Evolutionary conservation across 2,888 invertebrate genomes (phyloP).

Genomic region (Pogonocherus hispidulus): DNA sequence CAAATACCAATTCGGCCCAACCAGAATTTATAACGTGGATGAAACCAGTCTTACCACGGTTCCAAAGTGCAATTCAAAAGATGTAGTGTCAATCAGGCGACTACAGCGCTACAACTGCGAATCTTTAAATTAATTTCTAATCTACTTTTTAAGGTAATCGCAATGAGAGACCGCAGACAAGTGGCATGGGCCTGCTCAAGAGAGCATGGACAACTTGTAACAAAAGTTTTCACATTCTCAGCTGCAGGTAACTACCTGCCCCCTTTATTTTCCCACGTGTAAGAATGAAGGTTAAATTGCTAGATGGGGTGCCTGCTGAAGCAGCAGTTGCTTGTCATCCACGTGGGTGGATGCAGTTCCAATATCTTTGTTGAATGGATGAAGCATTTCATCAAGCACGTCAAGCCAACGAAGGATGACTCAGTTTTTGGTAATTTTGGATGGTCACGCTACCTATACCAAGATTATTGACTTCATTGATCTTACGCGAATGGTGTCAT

Average conservation of each 20-base stretch:
- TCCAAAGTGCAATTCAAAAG: conserved; percentile 12
- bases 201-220: no score
- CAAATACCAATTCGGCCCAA: conserved; percentile 15
- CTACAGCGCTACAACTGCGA: no score
- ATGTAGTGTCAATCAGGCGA: no score
- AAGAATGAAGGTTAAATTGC: neutral
- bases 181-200: neutral
- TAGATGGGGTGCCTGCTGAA: neutral
- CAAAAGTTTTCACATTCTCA: no score
- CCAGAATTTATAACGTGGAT: conserved; percentile 50
- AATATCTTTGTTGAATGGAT: neutral
- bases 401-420: neutral
- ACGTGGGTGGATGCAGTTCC: neutral
- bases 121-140: no score
- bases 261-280: neutral
- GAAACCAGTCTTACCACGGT: conserved; percentile 43
- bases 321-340: neutral
- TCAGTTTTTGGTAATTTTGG: neutral
- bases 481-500: neutral
- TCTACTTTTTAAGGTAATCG: neutral
- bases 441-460: neutral
- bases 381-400: neutral
- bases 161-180: neutral
- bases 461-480: neutral
- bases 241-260: no score